A percentile compares a stretch with the other conserved stretches of the same genome.
Evolutionary conservation across 2,113 vertebrate genomes (phyloP).

Genomic region (Cyanoderma ruficeps): DNA sequence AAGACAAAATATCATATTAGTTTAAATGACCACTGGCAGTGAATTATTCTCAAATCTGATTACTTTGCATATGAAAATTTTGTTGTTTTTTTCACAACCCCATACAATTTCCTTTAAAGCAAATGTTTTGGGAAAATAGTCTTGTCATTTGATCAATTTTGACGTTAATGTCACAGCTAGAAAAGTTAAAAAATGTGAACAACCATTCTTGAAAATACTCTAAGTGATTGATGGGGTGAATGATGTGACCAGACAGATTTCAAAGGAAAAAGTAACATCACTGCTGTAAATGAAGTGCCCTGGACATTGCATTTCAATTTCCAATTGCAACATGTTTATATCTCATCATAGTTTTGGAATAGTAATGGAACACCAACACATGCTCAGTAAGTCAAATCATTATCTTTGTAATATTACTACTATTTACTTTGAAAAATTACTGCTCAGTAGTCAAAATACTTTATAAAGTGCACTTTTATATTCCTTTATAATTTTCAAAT

Average conservation of each 20-base stretch:
- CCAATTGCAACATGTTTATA: background rate
- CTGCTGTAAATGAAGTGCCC: background rate
- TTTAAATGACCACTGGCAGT: background rate
- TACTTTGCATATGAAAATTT: background rate
- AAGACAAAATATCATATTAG: background rate
- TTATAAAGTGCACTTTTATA: background rate
- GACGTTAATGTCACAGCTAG: background rate
- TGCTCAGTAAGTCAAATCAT: background rate
- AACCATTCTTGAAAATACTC: background rate
- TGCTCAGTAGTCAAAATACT: background rate
- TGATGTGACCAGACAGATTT: background rate
- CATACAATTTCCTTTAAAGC: background rate
- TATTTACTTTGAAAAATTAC: background rate
- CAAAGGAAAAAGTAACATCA: background rate
- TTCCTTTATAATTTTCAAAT: background rate
- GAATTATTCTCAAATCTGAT: background rate
- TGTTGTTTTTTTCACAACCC: background rate
- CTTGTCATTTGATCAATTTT: background rate
- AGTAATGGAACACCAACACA: background rate
- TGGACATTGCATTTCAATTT: background rate
- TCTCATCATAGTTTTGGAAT: background rate
- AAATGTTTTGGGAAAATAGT: background rate
- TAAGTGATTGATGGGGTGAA: background rate
- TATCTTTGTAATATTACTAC: background rate
- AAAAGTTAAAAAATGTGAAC: background rate